phyloP scores from a whole-genome alignment of 2,797 vertebrate genomes.

The Harpagifer antarcticus region DNA sequence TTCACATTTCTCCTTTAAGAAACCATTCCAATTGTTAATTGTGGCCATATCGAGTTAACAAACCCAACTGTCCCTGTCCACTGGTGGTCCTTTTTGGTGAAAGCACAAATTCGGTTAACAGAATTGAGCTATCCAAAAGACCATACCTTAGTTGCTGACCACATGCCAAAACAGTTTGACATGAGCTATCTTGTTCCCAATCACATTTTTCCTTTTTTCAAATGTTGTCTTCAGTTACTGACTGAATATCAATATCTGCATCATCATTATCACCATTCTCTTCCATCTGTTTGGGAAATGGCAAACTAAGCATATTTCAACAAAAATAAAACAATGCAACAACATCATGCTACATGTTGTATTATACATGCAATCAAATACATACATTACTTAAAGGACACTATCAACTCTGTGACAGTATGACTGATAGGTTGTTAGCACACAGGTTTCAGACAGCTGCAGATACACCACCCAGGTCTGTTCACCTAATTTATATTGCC shows the following conservation, averaged over 20 bases:
- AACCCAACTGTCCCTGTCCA: conserved; percentile 16
- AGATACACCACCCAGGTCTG: not conserved
- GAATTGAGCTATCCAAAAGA: conserved; percentile 20
- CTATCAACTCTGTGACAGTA: not conserved
- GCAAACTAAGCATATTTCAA: not conserved
- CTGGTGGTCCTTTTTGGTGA: conserved; percentile 28
- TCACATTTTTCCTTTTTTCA: not conserved
- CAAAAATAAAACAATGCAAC: not conserved
- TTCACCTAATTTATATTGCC: not conserved
- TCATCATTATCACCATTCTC: not conserved
- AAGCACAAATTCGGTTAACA: conserved; percentile 22
- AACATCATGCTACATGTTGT: not conserved
- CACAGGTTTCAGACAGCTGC: conserved; percentile 5
- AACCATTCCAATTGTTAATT: conserved; percentile 11
- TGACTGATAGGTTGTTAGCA: not conserved
- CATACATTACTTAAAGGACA: not conserved
- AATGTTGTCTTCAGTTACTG: not conserved
- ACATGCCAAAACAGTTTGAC: conserved; percentile 8
- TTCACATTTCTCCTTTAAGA: not conserved
- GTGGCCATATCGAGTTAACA: conserved; percentile 9
- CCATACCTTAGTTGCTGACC: conserved; percentile 26
- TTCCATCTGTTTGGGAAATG: not conserved
- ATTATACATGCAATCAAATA: not conserved
- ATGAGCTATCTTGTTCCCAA: not conserved
- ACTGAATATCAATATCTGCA: not conserved